Evolutionary conservation across 2,888 invertebrate species (phyloP).

Genomic region (Coelopa pilipes): DNA sequence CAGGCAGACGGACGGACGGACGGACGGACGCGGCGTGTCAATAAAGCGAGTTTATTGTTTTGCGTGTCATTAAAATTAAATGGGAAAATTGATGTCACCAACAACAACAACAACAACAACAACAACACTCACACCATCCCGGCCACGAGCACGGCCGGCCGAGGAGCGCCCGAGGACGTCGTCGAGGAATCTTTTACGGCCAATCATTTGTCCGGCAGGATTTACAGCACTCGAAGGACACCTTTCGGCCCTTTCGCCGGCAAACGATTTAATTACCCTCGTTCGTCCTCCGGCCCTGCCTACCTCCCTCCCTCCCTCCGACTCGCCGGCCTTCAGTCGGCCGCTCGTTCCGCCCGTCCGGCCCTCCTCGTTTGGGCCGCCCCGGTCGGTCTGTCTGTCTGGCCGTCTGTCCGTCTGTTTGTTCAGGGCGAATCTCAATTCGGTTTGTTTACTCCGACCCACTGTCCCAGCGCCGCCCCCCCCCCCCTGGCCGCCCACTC

Average conservation of each 20-base stretch:
- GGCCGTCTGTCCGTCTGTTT: not conserved
- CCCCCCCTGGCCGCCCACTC: not conserved
- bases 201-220: conserved; percentile 20
- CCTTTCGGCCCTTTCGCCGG: not conserved
- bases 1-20: too few species aligned
- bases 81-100: conserved; percentile 42
- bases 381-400: not conserved
- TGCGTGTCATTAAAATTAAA: conserved; percentile 45
- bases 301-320: not conserved
- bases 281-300: conserved; percentile 13
- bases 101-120: too few species aligned
- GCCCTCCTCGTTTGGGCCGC: not conserved
- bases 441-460: not conserved
- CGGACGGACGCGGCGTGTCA: not conserved
- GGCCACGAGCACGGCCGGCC: not conserved
- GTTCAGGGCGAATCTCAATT: not conserved
- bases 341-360: not conserved
- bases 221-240: conserved; percentile 22
- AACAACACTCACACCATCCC: not conserved
- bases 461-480: not conserved
- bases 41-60: conserved; percentile 40
- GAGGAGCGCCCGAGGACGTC: not conserved
- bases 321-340: too few species aligned
- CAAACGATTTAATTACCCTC: conserved; percentile 24
- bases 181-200: conserved; percentile 10